Evolutionary conservation across 2,888 invertebrate species (phyloP), one percentile per base, ranked within the genome.

Genomic region (Melieria omissa): DNA sequence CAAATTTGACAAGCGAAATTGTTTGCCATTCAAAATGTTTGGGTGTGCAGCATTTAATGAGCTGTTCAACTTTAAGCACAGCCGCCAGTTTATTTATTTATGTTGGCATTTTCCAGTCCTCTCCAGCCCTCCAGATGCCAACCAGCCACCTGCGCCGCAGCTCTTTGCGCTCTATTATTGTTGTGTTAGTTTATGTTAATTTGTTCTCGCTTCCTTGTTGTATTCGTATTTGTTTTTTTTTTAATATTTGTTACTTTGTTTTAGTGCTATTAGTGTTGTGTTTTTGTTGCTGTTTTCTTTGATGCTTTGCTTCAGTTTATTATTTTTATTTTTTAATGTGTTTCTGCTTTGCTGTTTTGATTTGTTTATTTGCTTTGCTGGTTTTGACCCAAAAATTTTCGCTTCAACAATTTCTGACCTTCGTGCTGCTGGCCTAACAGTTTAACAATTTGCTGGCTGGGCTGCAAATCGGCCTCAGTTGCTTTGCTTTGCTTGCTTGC

Each of bases 341-440:
- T 52, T 41, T 42, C 67, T 67, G 60, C 44, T 61, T 58, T 67
- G 29, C 29, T 29, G 44, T 49, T 58, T 52, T 29, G 49, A 52
- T 67, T 41, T 61, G 60, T 67, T 67, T 49, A 61, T 67, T 67
- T 67, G 45, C 29, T 60, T 42, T 60, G 60, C 52, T 29, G 29
- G 29, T 67, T 61, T 16, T 67, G 67, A 67, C 67, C 67, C 60
- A 49, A 58, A 67, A 67, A 65, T 60, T 1, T 29, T 29, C 29
- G 29, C 29, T 29, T 29, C 29, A 29, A 29, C 29, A 29, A 29
- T 29, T 29, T 29, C 29, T 29, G 29, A 29, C 29, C 29, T 29
- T 29, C 29, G 29, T 2, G 29, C 29, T 29, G 29, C 29, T 29
- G 29, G 29, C 29, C 29, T 29, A 29, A 29, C 29, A 29, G 29